Conservation (phyloP, 2,797 vertebrate species). For the Sebastes diploproa region DNA sequence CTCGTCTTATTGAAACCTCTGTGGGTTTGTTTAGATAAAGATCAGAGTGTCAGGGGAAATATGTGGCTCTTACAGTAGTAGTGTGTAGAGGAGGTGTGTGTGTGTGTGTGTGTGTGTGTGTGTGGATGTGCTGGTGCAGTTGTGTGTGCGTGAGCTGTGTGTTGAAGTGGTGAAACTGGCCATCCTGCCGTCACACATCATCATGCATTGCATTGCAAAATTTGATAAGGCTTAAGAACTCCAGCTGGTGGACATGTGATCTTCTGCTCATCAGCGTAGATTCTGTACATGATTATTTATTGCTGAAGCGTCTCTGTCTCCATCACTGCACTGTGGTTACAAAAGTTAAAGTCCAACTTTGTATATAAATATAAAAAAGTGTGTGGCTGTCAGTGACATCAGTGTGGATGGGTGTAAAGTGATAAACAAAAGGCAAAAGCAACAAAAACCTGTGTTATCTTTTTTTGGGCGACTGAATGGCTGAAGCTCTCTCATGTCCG, state of each 20-base stretch:
- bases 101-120: neutral
- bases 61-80: conserved; percentile 1
- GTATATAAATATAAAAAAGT: neutral
- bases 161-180: conserved; percentile 2
- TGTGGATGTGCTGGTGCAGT: neutral
- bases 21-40: conserved; percentile 44
- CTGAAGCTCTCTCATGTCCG: neutral
- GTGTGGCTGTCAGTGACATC: neutral
- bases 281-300: neutral
- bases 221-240: neutral
- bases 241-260: neutral
- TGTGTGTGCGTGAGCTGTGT: neutral
- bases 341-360: neutral
- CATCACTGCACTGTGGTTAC: neutral
- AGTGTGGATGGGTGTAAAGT: neutral
- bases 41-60: conserved; percentile 24
- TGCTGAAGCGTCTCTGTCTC: neutral
- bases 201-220: neutral
- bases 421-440: neutral
- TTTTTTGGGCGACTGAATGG: neutral
- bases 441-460: neutral
- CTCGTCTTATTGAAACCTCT: conserved; percentile 33
- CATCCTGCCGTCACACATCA: neutral
- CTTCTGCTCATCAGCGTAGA: neutral
- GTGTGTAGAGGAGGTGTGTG: neutral